These are phyloP conservation scores for Heliothis virescens DNA, from an alignment of 1,140 invertebrate species.

Conservation along the genomic window DNA sequence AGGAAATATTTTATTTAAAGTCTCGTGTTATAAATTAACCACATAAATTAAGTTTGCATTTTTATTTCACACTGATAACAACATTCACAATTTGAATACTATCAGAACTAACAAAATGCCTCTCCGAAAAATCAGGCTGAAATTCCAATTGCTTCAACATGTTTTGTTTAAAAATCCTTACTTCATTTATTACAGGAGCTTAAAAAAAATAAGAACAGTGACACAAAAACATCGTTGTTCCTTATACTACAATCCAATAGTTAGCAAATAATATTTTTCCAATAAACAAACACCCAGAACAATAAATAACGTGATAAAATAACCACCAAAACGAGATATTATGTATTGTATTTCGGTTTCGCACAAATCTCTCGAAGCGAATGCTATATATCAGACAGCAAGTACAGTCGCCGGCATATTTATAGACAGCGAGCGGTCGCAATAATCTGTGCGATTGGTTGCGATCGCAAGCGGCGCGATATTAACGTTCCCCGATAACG, in stretches of 20 bases:
- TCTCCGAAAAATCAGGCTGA: too few species aligned
- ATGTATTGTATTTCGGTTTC: slow-evolving; percentile 28
- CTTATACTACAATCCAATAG: background rate
- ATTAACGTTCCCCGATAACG: slow-evolving; percentile 14
- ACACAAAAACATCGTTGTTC: background rate
- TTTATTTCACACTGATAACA: too few species aligned
- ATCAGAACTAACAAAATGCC: too few species aligned
- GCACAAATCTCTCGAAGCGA: slow-evolving; percentile 31
- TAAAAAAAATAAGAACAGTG: too few species aligned
- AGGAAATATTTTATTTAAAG: background rate
- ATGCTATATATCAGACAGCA: slow-evolving; percentile 30
- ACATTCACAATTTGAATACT: too few species aligned
- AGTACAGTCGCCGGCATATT: slow-evolving; percentile 41
- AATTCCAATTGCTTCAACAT: too few species aligned
- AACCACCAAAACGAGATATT: slow-evolving; percentile 26
- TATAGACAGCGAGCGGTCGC: slow-evolving; percentile 39
- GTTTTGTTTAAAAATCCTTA: too few species aligned
- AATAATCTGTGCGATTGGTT: slow-evolving; percentile 35
- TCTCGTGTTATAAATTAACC: background rate
- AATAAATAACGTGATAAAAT: slow-evolving; percentile 36
- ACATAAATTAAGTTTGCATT: too few species aligned
- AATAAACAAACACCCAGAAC: background rate
- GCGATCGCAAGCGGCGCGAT: slow-evolving; percentile 12
- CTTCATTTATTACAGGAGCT: too few species aligned
- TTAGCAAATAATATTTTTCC: background rate